These are phyloP conservation scores for Centropyge bicolor DNA, from an alignment of 2,797 vertebrate species.

Conservation along the genomic window DNA sequence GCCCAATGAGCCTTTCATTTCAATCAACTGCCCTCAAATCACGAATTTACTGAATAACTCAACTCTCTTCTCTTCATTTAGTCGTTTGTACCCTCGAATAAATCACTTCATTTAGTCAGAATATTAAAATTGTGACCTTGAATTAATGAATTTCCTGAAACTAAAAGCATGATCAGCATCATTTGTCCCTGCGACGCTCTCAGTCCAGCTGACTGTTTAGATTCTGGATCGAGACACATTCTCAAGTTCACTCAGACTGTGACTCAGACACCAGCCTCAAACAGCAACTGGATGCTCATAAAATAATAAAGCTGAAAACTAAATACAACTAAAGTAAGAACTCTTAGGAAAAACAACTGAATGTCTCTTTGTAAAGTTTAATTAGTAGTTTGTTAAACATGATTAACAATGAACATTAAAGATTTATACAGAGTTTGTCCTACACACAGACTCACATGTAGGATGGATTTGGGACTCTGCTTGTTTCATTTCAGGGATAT, in stretches of 20 bases:
- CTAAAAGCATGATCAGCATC: not conserved
- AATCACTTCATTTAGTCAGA: not conserved
- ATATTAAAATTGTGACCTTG: not conserved
- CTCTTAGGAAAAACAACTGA: slow-evolving; percentile 1
- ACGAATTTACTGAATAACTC: not conserved
- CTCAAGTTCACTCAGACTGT: not conserved
- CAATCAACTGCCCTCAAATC: not conserved
- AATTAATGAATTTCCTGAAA: not conserved
- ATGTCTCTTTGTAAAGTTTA: not conserved
- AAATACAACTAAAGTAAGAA: not conserved
- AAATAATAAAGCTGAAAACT: not conserved
- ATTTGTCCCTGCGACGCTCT: not conserved
- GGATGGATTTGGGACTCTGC: not conserved
- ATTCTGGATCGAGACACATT: not conserved
- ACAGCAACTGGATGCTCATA: not conserved
- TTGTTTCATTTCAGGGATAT: not conserved
- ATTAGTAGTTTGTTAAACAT: not conserved
- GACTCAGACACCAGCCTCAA: not conserved
- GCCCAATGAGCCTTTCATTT: not conserved
- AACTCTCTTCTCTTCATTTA: not conserved
- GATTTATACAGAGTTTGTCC: not conserved
- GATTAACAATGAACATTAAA: not conserved
- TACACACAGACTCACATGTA: not conserved
- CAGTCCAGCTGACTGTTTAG: too few relatives aligned
- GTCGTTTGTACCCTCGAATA: not conserved